Conservation (phyloP, 2,888 invertebrate genomes). For the Cheiracanthium punctorium region DNA sequence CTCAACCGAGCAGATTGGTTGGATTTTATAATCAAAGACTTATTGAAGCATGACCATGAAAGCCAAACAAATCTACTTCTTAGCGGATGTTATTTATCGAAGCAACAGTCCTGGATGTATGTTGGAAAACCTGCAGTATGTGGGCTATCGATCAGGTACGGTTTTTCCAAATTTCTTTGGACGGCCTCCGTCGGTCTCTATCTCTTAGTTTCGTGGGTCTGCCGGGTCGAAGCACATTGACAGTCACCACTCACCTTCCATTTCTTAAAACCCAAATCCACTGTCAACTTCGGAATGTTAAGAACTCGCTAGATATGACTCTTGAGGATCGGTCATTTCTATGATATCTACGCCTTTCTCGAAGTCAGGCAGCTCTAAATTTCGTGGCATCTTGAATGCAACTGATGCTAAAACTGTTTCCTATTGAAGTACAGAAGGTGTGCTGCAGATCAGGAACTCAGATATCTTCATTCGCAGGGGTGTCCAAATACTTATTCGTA, state of each 20-base stretch:
- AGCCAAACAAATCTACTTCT: conserved; percentile 1
- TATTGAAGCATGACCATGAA: conserved; percentile 24
- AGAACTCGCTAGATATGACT: no score
- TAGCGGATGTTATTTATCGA: background rate
- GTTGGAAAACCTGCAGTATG: background rate
- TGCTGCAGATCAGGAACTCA: no score
- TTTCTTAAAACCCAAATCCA: no score
- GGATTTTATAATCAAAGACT: conserved; percentile 21
- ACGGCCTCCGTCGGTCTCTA: background rate
- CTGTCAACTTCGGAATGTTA: no score
- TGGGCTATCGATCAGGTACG: background rate
- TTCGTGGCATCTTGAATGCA: no score
- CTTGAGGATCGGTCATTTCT: no score
- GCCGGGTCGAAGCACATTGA: conserved; percentile 4
- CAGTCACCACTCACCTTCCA: background rate
- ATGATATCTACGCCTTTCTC: no score
- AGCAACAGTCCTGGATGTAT: background rate
- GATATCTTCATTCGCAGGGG: no score
- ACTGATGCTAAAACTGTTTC: no score
- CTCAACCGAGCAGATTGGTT: conserved; percentile 8
- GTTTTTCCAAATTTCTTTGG: background rate
- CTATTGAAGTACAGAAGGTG: no score
- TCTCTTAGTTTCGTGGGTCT: conserved; percentile 1
- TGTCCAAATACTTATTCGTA: no score
- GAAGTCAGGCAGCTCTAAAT: no score